Evolutionary conservation across 1,140 invertebrate species (phyloP), one percentile per base, ranked within the genome.

Genomic region (Pteromalus puparum): DNA sequence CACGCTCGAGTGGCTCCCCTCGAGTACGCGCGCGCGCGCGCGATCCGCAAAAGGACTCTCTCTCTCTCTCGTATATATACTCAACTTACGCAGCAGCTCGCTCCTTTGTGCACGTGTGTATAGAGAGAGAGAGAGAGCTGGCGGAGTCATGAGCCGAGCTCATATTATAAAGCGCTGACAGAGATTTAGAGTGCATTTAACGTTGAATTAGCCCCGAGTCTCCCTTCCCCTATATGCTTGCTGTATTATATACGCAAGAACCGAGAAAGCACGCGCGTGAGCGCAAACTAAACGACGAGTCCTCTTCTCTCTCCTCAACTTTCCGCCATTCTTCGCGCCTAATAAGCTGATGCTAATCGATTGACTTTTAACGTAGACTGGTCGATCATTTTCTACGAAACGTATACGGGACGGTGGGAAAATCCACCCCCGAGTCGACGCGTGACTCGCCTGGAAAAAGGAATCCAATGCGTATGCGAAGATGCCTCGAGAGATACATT

Each of bases 1-100:
- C 90, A 93, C 89, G 92, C 87, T 93, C 88, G 89, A 91, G 87
- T 90, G 90, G 89, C 90, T 91, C 90, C 92, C 92, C 90, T 87
- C 89, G 89, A 85, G 82, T 13, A 26, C 38, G 46, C 9, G 67
- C 15, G 38, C n/a, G 38, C n/a, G 42, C 42, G 42, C 53, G 15
- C 70, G 26, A 75, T 48, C 84, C 82, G 74, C 84, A 82, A 79
- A 79, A 82, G 77, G 38, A 86, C 85, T 87, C 84, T 53, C 70
- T 34, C 70, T 73, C 72, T 42, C 15, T 30, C 0, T 73, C 38
- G 18, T 48, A 48, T 76, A 30, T n/a, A 30, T 76, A 38, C 38
- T 42, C 38, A 42, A 42, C 38, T 42, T 53, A 53, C 18, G 48
- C 48, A 15, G 70, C 38, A 42, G 38, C 38, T 12, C 75, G 12